These are phyloP conservation scores for Ceratina australensis DNA, from an alignment of 1,140 invertebrate genomes.

Conservation along the genomic window DNA sequence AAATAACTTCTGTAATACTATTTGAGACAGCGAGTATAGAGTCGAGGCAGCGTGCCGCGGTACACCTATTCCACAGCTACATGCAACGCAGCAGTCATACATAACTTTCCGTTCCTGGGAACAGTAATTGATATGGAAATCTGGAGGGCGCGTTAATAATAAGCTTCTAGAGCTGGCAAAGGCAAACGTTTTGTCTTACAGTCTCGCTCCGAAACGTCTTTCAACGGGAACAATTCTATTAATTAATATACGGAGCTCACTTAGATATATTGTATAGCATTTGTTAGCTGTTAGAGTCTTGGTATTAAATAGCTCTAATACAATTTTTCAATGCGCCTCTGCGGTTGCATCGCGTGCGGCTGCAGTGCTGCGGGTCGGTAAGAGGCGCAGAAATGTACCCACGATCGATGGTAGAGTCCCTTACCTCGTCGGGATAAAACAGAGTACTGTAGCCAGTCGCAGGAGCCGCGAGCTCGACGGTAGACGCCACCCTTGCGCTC, in stretches of 20 bases:
- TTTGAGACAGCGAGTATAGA: not conserved
- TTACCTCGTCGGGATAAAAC: not conserved
- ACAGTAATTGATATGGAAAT: constrained; percentile 4
- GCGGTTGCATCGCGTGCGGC: not conserved
- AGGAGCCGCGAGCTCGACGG: not conserved
- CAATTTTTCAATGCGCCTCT: not conserved
- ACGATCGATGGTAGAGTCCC: constrained; percentile 8
- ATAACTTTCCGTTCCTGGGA: not conserved
- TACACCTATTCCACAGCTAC: not conserved
- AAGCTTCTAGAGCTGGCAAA: too few relatives aligned
- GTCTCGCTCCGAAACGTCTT: too few relatives aligned
- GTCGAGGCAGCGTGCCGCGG: not conserved
- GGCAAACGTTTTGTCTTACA: too few relatives aligned
- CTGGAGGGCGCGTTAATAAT: too few relatives aligned
- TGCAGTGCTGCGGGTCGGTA: constrained; percentile 31
- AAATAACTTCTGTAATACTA: too few relatives aligned
- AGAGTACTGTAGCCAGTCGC: constrained; percentile 3
- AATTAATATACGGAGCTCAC: too few relatives aligned
- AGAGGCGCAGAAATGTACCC: not conserved
- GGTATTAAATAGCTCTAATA: not conserved
- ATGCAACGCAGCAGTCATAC: not conserved
- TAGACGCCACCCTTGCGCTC: not conserved
- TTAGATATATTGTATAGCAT: too few relatives aligned
- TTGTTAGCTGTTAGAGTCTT: too few relatives aligned
- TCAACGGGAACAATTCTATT: too few relatives aligned